A percentile compares a stretch with the other conserved stretches of the same genome.
phyloP scores from a whole-genome alignment of 2,113 vertebrate genomes.

The Eolophus roseicapilla region DNA sequence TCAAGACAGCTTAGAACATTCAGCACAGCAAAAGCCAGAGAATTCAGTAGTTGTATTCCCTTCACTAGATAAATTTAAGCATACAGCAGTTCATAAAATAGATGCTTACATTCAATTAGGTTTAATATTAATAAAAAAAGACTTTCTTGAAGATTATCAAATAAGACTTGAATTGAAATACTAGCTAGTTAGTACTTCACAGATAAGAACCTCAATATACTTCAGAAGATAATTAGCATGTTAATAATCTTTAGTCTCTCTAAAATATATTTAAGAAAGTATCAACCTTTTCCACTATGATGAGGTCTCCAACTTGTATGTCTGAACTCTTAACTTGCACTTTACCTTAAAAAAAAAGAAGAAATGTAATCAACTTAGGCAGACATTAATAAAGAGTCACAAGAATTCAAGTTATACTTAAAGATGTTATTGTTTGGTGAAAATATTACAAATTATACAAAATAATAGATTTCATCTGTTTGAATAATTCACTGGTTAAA shows the following conservation, averaged over 20 bases:
- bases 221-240: constrained; percentile 32
- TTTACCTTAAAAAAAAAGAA: constrained; percentile 85
- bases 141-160: neutral
- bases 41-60: neutral
- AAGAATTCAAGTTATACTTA: neutral
- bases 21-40: neutral
- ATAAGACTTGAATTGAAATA: neutral
- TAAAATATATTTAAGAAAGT: constrained; percentile 68
- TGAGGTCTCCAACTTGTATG: constrained; percentile 98
- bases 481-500: neutral
- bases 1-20: neutral
- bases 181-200: constrained; percentile 23
- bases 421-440: neutral
- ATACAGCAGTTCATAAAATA: neutral
- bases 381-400: constrained; percentile 12
- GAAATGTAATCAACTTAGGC: constrained; percentile 57
- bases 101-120: neutral
- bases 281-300: constrained; percentile 97
- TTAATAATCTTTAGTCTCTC: constrained; percentile 30
- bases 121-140: neutral
- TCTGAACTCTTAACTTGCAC: constrained; percentile 97
- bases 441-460: neutral
- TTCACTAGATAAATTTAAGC: neutral
- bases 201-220: constrained; percentile 11
- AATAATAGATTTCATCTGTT: neutral